Conservation (phyloP, 2,113 vertebrate species). For the Mellivora capensis region DNA sequence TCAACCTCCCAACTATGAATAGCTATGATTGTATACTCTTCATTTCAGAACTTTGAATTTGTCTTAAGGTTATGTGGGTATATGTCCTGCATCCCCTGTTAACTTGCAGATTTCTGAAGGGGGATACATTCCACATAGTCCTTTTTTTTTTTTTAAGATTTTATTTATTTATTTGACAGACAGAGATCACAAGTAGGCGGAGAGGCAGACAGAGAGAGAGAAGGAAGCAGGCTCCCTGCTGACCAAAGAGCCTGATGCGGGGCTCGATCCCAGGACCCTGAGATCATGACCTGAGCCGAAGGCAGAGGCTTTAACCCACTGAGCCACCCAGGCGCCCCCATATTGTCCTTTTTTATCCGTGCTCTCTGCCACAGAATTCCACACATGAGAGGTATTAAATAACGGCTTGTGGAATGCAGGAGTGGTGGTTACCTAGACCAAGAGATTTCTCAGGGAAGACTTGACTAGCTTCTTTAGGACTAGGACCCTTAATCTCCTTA, state of each 20-base stretch:
- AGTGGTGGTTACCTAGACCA: neutral
- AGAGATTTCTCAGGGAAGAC: neutral
- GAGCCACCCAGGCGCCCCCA: too few relatives aligned
- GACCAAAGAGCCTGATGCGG: too few relatives aligned
- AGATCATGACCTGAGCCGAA: too few relatives aligned
- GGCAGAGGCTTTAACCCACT: too few relatives aligned
- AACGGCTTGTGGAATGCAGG: neutral
- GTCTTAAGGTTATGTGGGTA: neutral
- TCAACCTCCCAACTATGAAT: neutral
- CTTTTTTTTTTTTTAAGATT: conserved; percentile 42
- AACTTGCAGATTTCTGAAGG: neutral
- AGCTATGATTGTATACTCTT: neutral
- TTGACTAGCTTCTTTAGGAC: neutral
- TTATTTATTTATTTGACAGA: too few relatives aligned
- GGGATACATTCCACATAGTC: neutral
- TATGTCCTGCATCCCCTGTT: neutral
- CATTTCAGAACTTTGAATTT: conserved; percentile 9
- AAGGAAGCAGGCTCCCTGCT: too few relatives aligned
- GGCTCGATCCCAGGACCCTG: too few relatives aligned
- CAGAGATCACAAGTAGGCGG: too few relatives aligned
- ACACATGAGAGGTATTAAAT: neutral
- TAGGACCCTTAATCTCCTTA: neutral
- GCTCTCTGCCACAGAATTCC: neutral
- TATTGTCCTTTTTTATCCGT: neutral
- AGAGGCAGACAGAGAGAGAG: too few relatives aligned